phyloP scores from a whole-genome alignment of 2,888 invertebrate genomes.

The Cataglyphis albicans region DNA sequence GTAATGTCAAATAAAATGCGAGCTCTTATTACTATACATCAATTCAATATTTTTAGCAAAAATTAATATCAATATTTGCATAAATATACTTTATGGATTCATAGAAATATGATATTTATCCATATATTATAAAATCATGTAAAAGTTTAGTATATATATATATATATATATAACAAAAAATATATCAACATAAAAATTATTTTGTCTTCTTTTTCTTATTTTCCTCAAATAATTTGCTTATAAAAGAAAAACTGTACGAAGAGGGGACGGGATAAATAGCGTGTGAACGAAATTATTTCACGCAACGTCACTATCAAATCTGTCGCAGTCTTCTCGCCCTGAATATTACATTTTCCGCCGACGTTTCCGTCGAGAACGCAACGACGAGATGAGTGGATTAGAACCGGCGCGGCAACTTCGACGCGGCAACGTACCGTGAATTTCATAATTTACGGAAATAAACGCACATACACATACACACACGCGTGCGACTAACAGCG shows the following conservation, averaged over 20 bases:
- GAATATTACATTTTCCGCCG: constrained; percentile 51
- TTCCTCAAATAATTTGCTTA: background rate
- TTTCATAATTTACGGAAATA: constrained; percentile 53
- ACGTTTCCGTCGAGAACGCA: constrained; percentile 46
- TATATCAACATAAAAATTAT: background rate
- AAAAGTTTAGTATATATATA: background rate
- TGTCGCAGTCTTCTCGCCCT: constrained; percentile 6
- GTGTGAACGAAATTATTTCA: constrained; percentile 57
- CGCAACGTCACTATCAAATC: constrained; percentile 31
- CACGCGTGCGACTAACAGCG: constrained; percentile 23
- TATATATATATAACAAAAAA: background rate
- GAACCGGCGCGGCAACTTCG: constrained; percentile 43
- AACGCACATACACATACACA: background rate
- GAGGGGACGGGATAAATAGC: constrained; percentile 27
- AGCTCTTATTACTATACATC: background rate
- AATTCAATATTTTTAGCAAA: background rate
- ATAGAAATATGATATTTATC: background rate
- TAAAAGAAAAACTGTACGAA: background rate
- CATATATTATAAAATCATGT: background rate
- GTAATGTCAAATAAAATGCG: background rate
- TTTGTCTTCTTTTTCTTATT: background rate
- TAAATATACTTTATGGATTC: background rate
- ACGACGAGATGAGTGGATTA: constrained; percentile 38
- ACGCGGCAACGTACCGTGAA: constrained; percentile 40
- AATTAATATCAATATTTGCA: background rate